These are phyloP conservation scores for Temnopleurus reevesii DNA, from an alignment of 53 echinoderm and acorn worm genomes.

Conservation along the genomic window DNA sequence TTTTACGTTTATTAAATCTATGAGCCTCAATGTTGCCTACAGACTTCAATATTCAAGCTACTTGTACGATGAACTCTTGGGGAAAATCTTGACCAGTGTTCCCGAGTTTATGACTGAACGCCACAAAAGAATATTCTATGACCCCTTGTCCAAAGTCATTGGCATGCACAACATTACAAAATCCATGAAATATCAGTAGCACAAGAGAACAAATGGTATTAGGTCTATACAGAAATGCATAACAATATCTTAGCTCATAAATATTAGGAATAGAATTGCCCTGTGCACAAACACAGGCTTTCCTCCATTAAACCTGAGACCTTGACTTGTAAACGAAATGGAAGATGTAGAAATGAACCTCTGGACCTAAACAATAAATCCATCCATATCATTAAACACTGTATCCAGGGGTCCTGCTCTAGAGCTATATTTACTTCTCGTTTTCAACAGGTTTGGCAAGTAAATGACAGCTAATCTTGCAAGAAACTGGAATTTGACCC, in stretches of 20 bases:
- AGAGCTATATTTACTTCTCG: background rate
- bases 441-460: background rate
- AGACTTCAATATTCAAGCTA: no score
- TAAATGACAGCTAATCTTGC: conserved; percentile 26
- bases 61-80: no score
- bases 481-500: conserved; percentile 39
- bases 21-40: no score
- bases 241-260: background rate
- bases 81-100: no score
- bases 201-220: background rate
- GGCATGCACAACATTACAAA: background rate
- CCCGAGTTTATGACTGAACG: no score
- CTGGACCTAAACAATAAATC: conserved; percentile 37
- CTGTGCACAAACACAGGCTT: conserved; percentile 10
- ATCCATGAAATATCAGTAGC: background rate
- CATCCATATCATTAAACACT: background rate
- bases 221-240: no score
- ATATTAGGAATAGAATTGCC: conserved; percentile 21
- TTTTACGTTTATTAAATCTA: no score
- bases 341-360: background rate
- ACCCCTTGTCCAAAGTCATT: background rate
- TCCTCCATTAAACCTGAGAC: background rate
- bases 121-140: no score
- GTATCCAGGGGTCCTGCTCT: background rate
- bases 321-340: conserved; percentile 21